Evolutionary conservation across 2,888 invertebrate species (phyloP), one percentile per base, ranked within the genome.

Genomic region (Rhaphigaster nebulosa): DNA sequence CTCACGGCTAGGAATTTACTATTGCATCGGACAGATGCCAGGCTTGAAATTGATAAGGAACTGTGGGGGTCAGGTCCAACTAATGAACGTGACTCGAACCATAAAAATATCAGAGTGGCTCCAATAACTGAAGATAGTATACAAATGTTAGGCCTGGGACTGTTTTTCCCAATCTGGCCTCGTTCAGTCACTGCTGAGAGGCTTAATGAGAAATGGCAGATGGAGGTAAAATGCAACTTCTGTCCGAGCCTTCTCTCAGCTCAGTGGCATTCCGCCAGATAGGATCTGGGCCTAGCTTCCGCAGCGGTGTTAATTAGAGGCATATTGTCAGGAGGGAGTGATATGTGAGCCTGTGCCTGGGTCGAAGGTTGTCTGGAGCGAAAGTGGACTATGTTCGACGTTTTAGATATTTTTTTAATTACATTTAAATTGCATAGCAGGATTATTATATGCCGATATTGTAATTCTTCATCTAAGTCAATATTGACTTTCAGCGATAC

Each of bases 151-250:
- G 26, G 0, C 15, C 0, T 38, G 20, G 38, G 41, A 18, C 38
- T 80, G 80, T 80, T 80, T 84, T 84, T 45, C 84, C 45, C n/a
- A n/a, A 45, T 18, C 41, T n/a, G 84, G 45, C 84, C 84, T 50
- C 45, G 45, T 84, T 84, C 26, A 84, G 84, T 84, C 84, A 26
- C 13, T 5, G 3, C 13, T 1, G n/a, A 50, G 26, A 15, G 45
- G 84, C 84, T 45, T 84, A 84, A 84, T 84, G 84, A 84, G 84
- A 84, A 45, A 84, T 84, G 84, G 45, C 84, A 84, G 84, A 84
- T 45, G 84, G 84, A 84, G 84, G 84, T 84, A 84, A 84, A 50
- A 84, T 84, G 84, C 84, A 50, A 84, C 45, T 45, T 41, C 38
- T 76, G 34, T 70, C 70, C 12, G 12, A 18, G 34, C 70, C 34